These are phyloP conservation scores for Parambassis ranga DNA, from an alignment of 2,797 vertebrate species.

Conservation along the genomic window DNA sequence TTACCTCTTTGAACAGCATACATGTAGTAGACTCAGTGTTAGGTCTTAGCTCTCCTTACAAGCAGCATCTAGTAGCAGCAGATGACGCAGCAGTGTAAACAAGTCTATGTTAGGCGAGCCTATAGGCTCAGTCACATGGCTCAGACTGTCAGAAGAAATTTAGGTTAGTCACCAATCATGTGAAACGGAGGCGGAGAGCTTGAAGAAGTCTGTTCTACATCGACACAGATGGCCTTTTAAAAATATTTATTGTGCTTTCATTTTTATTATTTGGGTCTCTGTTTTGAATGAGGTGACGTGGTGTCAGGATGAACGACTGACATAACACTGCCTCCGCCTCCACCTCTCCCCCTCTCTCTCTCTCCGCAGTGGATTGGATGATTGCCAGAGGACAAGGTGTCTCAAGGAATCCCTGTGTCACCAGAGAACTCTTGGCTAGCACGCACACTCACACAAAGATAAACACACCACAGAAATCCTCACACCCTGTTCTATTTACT, in stretches of 20 bases:
- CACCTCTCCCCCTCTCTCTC: too few species aligned
- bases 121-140: slow-evolving; percentile 5
- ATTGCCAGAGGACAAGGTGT: slow-evolving; percentile 38
- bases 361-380: slow-evolving; percentile 30
- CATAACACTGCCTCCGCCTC: not conserved
- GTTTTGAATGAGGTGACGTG: not conserved
- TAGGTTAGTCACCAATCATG: slow-evolving; percentile 1
- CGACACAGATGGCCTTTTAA: too few species aligned
- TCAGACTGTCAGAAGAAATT: slow-evolving; percentile 22
- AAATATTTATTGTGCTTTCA: too few species aligned
- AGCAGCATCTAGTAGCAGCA: not conserved
- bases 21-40: not conserved
- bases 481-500: slow-evolving; percentile 27
- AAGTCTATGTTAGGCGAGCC: not conserved
- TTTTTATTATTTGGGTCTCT: too few species aligned
- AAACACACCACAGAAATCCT: slow-evolving; percentile 12
- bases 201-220: not conserved
- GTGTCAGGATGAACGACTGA: slow-evolving; percentile 22
- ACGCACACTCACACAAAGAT: not conserved
- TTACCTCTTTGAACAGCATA: not conserved
- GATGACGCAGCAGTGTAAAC: slow-evolving; percentile 8
- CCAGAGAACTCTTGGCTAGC: slow-evolving; percentile 9
- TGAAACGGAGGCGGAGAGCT: not conserved
- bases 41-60: not conserved
- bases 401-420: slow-evolving; percentile 45